Evolutionary conservation across 2,113 vertebrate species (phyloP).

Genomic region (Trogon surrucura): DNA sequence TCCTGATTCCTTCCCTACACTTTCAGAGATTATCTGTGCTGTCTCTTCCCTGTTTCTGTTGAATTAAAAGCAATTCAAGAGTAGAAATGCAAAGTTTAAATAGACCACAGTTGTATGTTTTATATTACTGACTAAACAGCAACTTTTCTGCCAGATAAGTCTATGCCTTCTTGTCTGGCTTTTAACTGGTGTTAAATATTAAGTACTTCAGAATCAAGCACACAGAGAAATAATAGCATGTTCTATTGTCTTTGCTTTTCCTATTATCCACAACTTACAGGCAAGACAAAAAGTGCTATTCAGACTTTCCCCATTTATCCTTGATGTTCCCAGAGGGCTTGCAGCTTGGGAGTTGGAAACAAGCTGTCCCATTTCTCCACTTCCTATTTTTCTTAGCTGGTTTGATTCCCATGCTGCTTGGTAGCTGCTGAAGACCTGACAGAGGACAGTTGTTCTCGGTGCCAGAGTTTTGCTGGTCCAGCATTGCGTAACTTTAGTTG

Average conservation of each 20-base stretch:
- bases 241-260: neutral
- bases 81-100: neutral
- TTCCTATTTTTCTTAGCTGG: neutral
- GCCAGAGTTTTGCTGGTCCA: fast-evolving
- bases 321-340: neutral
- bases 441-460: neutral
- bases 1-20: neutral
- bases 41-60: neutral
- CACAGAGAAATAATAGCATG: neutral
- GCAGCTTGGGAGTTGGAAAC: neutral
- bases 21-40: neutral
- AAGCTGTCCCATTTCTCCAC: neutral
- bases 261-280: neutral
- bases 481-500: neutral
- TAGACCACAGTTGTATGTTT: neutral
- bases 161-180: neutral
- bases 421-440: neutral
- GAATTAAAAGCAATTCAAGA: neutral
- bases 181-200: neutral
- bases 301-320: neutral
- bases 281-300: neutral
- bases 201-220: neutral
- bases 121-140: neutral
- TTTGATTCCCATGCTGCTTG: neutral
- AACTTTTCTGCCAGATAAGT: neutral